Base-by-base conservation (phyloP, 2,888 invertebrate species). In the Diarsia brunnea region DNA sequence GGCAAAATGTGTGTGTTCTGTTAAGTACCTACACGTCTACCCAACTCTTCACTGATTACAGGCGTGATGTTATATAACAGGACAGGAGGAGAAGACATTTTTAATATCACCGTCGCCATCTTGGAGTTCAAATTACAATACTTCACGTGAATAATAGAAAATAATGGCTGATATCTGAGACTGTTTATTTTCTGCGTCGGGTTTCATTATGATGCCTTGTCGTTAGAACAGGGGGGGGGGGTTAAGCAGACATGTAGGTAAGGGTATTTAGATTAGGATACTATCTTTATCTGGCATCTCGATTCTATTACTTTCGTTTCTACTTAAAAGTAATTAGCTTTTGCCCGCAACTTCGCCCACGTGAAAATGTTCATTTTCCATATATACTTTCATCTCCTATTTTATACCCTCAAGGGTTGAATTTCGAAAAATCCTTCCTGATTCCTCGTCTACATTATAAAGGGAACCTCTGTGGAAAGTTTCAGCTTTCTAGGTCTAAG, bases 71-170 rank as follows among this genome's bases (percentile, higher is more conserved):
- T 38, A 61, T 12, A 8, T n/a, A 3, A 38, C 38, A 61, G 8
- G 21, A 63, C 5, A 43, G 14, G 53, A 63, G 43, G 24, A 72
- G 47, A 64, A 78, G 70, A 49, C 55, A 65, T 71, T 79, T 78
- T 79, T 60, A 79, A 79, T 68, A 55, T 65, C n/a, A 79, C 31
- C 14, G 45, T 11, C 31, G 82, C 82, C 79, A 82, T 82, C 43
- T 70, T 81, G n/a, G 1, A 55, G 70, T 72, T 82, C 82, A 43
- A 8, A 61, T 83, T 83, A 83, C 82, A 75, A 58, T 60, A 58
- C 88, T 90, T 90, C 90, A 85, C 89, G 86, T 84, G 89, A 85
- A 86, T 81, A 83, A 69, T 79, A 80, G 82, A 88, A 88, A 89
- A 86, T 79, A 79, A 88, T 84, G 86, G 78, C 76, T 38, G 89